Percentiles rank a stretch among this genome's conserved stretches.
Evolutionary conservation across 2,888 invertebrate genomes (phyloP).

Genomic region (Polydrusus tereticollis): DNA sequence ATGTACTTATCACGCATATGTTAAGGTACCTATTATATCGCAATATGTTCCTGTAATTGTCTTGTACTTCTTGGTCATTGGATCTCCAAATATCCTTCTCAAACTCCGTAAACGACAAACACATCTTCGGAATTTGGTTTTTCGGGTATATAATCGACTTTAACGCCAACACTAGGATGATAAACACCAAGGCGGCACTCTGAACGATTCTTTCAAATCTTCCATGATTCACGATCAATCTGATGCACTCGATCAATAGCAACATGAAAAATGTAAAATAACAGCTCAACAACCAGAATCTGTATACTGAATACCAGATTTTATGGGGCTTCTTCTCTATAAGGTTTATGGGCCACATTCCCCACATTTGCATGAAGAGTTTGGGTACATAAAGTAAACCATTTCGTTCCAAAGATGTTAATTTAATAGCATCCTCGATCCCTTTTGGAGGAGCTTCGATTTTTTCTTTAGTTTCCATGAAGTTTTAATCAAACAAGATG

Average conservation of each 20-base stretch:
- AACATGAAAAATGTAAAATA: background rate
- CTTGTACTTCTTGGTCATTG: background rate
- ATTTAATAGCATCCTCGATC: background rate
- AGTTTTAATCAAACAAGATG: too few species aligned
- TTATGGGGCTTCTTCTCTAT: background rate
- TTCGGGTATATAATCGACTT: conserved; percentile 12
- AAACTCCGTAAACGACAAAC: background rate
- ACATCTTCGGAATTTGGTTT: conserved; percentile 11
- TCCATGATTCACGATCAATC: background rate
- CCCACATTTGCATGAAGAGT: conserved; percentile 2
- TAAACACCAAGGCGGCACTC: background rate
- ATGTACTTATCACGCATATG: background rate
- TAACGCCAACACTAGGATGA: background rate
- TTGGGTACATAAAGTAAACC: background rate
- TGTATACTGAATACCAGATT: background rate
- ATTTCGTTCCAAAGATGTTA: background rate
- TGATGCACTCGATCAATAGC: background rate
- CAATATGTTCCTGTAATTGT: background rate
- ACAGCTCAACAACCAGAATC: background rate
- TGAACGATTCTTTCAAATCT: background rate
- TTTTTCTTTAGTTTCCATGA: background rate
- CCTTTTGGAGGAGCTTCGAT: background rate
- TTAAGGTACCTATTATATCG: conserved; percentile 1
- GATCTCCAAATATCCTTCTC: background rate
- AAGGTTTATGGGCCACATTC: conserved; percentile 4